Base-by-base conservation (phyloP, 2,888 invertebrate genomes). In the Craniophora ligustri region DNA sequence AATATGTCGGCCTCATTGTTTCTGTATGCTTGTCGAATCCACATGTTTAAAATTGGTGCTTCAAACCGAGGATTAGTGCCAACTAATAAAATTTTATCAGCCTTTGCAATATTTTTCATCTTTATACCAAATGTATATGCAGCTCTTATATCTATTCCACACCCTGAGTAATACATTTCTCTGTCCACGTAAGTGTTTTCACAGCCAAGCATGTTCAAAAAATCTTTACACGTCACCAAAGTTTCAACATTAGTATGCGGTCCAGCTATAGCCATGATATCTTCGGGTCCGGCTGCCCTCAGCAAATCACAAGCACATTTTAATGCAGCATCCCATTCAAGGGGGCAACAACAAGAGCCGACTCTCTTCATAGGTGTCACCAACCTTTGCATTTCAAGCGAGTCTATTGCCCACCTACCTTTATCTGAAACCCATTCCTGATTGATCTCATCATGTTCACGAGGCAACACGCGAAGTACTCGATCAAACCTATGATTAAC, bases 401-500 rank as follows among this genome's bases (percentile, higher is more conserved):
- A 99, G 88, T 99, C 99, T 80, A 98, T 98, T 0, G 99, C 96
- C 93, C 99, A 99, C 47, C 99, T 95, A 0, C 98, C 97, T 89
- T 99, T 99, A 88, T 99, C 99, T 0, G 98, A 98, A 44, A 99
- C 92, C 99, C 99, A 99, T 92, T 99, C 99, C 89, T 99, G 99
- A 88, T 99, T 99, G 13, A 92, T 79, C 72, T 92, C 91, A 1
- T 88, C 85, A 40, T 92, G 80, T 68, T 92, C 92, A 40, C 92
- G 79, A 5, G 92, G 92, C 34, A 92, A 65, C 26, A 92, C 80
- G 58, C 92, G 76, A 39, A 92, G 56, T 0, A 92, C 81, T 64
- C 86, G 84, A 57, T 91, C 82, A 48, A 81, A 87, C 61, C 89
- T 86, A 65, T 82, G 79, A 69, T 89, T 86, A 10, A 92, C 18